Percentiles rank a stretch among this genome's conserved stretches.
Evolutionary conservation across 2,888 invertebrate species (phyloP).

Genomic region (Tenthredo livida): DNA sequence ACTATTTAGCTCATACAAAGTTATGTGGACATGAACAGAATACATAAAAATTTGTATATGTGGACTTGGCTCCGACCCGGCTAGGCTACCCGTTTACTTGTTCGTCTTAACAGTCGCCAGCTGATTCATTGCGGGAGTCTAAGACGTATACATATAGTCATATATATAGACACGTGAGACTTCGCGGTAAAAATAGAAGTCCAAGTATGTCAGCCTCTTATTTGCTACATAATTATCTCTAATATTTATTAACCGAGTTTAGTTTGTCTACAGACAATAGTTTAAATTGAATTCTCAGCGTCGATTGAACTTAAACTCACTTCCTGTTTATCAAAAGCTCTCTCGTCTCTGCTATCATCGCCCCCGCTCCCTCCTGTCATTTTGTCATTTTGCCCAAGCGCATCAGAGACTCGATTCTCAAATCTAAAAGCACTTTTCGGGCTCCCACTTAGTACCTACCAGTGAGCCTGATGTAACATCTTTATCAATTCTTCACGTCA

Average conservation of each 20-base stretch:
- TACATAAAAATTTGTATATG: conserved; percentile 15
- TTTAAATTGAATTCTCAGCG: conserved; percentile 34
- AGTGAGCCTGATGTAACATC: neutral
- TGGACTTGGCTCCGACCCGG: conserved; percentile 26
- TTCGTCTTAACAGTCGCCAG: neutral
- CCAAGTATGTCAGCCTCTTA: conserved; percentile 12
- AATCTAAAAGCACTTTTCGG: conserved; percentile 32
- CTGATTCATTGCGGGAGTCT: conserved; percentile 42
- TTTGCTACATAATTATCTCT: neutral
- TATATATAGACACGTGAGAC: conserved; percentile 3
- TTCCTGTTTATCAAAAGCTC: conserved; percentile 2
- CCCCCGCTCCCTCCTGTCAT: neutral
- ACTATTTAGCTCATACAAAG: conserved; percentile 11
- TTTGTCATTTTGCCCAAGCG: conserved; percentile 17
- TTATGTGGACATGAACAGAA: neutral
- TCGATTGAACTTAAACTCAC: conserved; percentile 38
- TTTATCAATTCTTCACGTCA: conserved; percentile 2
- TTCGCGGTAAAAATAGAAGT: conserved; percentile 19
- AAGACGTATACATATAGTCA: neutral
- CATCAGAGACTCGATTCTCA: conserved; percentile 4
- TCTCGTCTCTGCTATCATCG: conserved; percentile 13
- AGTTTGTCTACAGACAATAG: neutral
- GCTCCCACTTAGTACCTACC: neutral
- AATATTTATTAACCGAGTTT: neutral
- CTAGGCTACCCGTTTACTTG: conserved; percentile 28